phyloP scores from a whole-genome alignment of 2,113 vertebrate species.

The Ochotona princeps region DNA sequence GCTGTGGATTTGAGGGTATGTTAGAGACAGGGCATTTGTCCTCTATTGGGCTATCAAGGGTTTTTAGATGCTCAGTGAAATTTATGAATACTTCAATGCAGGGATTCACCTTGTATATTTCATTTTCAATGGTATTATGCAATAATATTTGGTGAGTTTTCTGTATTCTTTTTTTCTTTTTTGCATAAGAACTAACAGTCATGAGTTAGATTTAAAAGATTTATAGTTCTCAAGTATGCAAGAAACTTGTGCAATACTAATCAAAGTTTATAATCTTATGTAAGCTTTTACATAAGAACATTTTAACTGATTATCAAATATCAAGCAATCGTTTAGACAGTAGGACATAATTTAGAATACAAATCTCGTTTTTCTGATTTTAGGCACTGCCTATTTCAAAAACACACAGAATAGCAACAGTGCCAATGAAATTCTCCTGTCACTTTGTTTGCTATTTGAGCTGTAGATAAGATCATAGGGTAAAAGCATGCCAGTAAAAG shows the following conservation, averaged over 20 bases:
- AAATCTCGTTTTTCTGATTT: background rate
- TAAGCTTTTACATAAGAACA: background rate
- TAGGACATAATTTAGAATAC: background rate
- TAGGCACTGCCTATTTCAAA: background rate
- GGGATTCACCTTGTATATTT: background rate
- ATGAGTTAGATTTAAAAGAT: background rate
- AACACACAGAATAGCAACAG: background rate
- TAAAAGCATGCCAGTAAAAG: background rate
- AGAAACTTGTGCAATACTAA: background rate
- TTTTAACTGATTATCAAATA: slow-evolving; percentile 15
- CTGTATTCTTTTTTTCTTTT: background rate
- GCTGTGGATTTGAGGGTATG: background rate
- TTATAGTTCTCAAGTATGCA: background rate
- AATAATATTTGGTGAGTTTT: slow-evolving; percentile 1
- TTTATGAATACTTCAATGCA: background rate
- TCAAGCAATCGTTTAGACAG: background rate
- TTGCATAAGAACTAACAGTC: background rate
- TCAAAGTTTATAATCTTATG: slow-evolving; percentile 29
- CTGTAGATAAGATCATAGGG: background rate
- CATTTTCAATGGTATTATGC: background rate
- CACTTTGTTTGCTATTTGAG: background rate
- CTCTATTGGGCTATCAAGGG: background rate
- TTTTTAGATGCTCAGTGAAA: background rate
- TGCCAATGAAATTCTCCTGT: background rate
- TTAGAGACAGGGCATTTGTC: background rate